Conservation (phyloP, 2,888 invertebrate species). For the Schrankia costaestrigalis region DNA sequence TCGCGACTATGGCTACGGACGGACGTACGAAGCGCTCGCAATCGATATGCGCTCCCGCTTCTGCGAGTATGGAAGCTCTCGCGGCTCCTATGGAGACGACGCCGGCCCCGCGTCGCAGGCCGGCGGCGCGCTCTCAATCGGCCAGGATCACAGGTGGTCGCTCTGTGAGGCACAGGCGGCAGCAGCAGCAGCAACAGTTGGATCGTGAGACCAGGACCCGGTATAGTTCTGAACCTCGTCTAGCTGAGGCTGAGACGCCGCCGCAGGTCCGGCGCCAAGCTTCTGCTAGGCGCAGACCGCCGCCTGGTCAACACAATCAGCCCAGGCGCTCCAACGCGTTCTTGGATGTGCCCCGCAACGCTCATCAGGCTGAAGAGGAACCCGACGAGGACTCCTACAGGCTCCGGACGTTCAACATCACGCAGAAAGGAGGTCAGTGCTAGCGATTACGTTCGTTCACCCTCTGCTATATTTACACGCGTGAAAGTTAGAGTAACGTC, state of each 20-base stretch:
- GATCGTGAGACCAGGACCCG: conserved; percentile 79
- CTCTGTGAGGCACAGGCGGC: conserved; percentile 73
- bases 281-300: conserved; percentile 79
- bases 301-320: conserved; percentile 65
- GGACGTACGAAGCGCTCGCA: conserved; percentile 86
- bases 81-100: conserved; percentile 78
- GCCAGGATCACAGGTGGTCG: conserved; percentile 85
- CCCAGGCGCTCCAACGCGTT: conserved; percentile 86
- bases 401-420: conserved; percentile 94
- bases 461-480: conserved; percentile 57
- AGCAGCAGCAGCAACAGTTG: conserved; percentile 69
- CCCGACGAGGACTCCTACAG: conserved; percentile 94
- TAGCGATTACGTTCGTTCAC: conserved; percentile 62
- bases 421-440: conserved; percentile 90
- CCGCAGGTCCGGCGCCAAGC: conserved; percentile 84
- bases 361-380: conserved; percentile 74
- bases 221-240: conserved; percentile 84
- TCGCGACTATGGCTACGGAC: conserved; percentile 82
- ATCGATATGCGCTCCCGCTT: conserved; percentile 86
- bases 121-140: conserved; percentile 88
- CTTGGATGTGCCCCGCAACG: conserved; percentile 83
- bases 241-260: conserved; percentile 84
- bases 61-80: conserved; percentile 84
- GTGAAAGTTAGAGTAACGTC: conserved; percentile 51
- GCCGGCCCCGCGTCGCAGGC: conserved; percentile 82